Percentiles rank a stretch among this genome's conserved stretches.
phyloP scores from a whole-genome alignment of 2,113 vertebrate species.

The Sorex fumeus region DNA sequence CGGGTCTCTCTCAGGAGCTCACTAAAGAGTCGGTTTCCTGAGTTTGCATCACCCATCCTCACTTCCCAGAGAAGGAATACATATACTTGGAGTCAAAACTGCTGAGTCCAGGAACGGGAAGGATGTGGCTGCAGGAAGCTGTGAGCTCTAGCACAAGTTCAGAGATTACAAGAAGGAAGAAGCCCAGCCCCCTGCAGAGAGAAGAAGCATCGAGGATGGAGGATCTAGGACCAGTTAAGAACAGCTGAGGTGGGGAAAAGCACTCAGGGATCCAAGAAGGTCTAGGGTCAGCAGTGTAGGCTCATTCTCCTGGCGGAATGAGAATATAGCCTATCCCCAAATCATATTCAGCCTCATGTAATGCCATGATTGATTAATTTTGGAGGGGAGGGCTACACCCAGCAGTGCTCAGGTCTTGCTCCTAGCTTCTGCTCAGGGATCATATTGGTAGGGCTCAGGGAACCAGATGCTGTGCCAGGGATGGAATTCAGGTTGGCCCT shows the following conservation, averaged over 20 bases:
- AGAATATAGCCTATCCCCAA: not conserved
- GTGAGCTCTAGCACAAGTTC: not conserved
- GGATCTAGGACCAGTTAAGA: conserved; percentile 2
- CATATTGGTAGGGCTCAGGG: no score
- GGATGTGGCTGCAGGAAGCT: rapidly evolving
- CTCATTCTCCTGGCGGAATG: not conserved
- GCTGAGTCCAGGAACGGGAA: not conserved
- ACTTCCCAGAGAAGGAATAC: not conserved
- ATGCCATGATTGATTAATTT: no score
- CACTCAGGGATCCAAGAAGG: not conserved
- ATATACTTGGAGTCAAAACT: not conserved
- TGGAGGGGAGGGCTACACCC: no score
- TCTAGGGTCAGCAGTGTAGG: not conserved
- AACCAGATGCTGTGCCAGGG: not conserved
- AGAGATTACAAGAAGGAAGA: not conserved
- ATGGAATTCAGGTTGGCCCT: not conserved
- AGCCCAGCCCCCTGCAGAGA: not conserved
- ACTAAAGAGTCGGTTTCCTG: not conserved
- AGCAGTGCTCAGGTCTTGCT: no score
- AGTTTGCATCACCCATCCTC: not conserved
- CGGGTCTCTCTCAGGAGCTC: not conserved
- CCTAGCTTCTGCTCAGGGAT: no score
- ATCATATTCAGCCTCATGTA: not conserved
- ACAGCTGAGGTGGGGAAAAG: not conserved
- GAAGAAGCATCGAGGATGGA: not conserved